phyloP scores from a whole-genome alignment of 2,888 invertebrate genomes.

The Galeruca laticollis region DNA sequence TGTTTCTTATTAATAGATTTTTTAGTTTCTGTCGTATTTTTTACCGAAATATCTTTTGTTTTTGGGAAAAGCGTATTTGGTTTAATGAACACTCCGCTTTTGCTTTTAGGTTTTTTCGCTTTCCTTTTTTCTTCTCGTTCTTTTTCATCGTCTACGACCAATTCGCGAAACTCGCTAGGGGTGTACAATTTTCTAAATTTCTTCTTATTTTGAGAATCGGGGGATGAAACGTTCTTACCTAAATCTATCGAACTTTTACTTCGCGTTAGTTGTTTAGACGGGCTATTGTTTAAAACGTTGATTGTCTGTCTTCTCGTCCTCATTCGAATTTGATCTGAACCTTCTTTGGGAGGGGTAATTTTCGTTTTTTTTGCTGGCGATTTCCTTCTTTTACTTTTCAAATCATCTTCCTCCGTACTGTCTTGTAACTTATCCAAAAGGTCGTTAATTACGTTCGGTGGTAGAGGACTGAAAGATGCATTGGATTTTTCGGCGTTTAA shows the following conservation, averaged over 20 bases:
- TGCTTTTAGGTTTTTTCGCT: conserved; percentile 35
- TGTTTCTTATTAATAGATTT: conserved; percentile 12
- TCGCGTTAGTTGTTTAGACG: background rate
- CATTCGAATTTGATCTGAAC: background rate
- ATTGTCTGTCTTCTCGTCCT: conserved; percentile 2
- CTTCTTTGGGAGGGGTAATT: background rate
- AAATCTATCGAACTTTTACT: background rate
- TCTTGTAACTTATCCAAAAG: conserved; percentile 27
- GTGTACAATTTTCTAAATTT: conserved; percentile 50
- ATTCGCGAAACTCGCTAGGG: conserved; percentile 45
- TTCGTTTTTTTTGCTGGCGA: background rate
- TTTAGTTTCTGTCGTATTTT: conserved; percentile 17
- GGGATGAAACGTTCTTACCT: background rate
- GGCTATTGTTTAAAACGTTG: background rate
- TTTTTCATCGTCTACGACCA: conserved; percentile 44
- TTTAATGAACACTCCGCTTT: conserved; percentile 31
- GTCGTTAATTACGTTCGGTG: conserved; percentile 25
- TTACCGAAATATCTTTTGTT: conserved; percentile 18
- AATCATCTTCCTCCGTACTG: conserved; percentile 14
- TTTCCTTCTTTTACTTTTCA: background rate
- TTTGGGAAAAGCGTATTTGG: conserved; percentile 5
- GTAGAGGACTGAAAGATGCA: conserved; percentile 32
- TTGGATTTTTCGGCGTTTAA: background rate
- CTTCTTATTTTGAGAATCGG: conserved; percentile 25
- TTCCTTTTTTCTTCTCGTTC: conserved; percentile 47